Evolutionary conservation across 2,888 invertebrate species (phyloP).

Genomic region (Polyommatus icarus): DNA sequence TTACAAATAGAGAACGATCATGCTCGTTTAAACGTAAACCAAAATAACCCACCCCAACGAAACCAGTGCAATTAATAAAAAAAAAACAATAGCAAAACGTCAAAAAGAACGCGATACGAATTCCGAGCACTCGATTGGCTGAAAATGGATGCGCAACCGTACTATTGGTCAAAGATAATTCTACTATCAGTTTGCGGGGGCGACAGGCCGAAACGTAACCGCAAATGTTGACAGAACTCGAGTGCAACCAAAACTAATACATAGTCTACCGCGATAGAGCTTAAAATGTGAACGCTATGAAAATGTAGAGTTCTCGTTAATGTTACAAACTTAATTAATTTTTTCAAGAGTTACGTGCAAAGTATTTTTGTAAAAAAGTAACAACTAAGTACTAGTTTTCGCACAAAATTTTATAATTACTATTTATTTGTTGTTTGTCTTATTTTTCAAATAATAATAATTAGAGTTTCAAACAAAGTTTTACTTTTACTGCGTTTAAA

Average conservation of each 20-base stretch:
- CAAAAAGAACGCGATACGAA: conserved; percentile 60
- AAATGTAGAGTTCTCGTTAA: conserved; percentile 49
- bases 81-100: conserved; percentile 45
- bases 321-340: background rate
- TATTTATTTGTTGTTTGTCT: background rate
- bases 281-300: conserved; percentile 53
- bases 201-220: conserved; percentile 72
- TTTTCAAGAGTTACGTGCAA: background rate
- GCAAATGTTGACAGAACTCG: conserved; percentile 69
- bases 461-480: too few relatives aligned
- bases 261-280: conserved; percentile 41
- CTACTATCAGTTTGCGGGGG: conserved; percentile 74
- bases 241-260: conserved; percentile 44
- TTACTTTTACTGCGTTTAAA: background rate
- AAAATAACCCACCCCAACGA: conserved; percentile 38
- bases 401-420: background rate
- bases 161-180: conserved; percentile 79
- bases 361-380: background rate
- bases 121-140: conserved; percentile 65
- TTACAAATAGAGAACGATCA: conserved; percentile 14
- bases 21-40: conserved; percentile 31
- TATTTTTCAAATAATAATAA: background rate
- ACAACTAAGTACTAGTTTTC: background rate
- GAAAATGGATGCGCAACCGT: conserved; percentile 64
- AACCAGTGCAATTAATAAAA: conserved; percentile 38